Percentiles rank a stretch among this genome's conserved stretches.
Evolutionary conservation across 35 echinoderm and acorn worm genomes (phyloP).

Genomic region (Heliocidaris erythrogramma): DNA sequence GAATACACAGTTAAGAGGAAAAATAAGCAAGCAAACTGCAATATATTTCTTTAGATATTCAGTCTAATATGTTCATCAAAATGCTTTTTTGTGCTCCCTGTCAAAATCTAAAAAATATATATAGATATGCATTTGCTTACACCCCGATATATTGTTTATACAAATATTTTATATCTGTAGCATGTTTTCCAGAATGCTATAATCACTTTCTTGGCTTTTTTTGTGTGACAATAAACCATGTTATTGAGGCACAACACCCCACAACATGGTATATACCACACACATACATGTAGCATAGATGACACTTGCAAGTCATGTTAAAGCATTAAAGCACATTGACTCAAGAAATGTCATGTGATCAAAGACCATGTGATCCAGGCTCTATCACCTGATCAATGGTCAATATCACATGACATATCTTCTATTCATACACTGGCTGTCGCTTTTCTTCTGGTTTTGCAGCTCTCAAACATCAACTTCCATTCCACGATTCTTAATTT

Average conservation of each 20-base stretch:
- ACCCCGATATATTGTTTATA: no score
- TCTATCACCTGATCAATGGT: conserved; percentile 31
- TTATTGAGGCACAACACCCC: background rate
- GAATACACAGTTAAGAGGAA: no score
- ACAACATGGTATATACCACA: background rate
- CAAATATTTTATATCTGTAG: background rate
- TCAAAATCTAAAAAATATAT: no score
- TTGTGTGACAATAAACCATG: background rate
- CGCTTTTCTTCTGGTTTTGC: conserved; percentile 25
- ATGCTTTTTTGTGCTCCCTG: no score
- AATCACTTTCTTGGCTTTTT: background rate
- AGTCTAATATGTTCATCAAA: no score
- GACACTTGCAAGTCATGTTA: background rate
- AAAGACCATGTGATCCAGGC: conserved; percentile 29
- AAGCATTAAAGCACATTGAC: background rate
- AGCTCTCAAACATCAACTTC: conserved; percentile 13
- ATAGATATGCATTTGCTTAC: no score
- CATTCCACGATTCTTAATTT: background rate
- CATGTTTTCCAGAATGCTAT: background rate
- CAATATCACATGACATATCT: conserved; percentile 39
- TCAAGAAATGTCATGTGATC: conserved; percentile 30
- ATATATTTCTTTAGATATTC: no score
- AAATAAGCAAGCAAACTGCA: no score
- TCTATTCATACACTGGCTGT: background rate
- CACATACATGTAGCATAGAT: background rate